Evolutionary conservation across 2,113 vertebrate genomes (phyloP).

Genomic region (Tautogolabrus adspersus): DNA sequence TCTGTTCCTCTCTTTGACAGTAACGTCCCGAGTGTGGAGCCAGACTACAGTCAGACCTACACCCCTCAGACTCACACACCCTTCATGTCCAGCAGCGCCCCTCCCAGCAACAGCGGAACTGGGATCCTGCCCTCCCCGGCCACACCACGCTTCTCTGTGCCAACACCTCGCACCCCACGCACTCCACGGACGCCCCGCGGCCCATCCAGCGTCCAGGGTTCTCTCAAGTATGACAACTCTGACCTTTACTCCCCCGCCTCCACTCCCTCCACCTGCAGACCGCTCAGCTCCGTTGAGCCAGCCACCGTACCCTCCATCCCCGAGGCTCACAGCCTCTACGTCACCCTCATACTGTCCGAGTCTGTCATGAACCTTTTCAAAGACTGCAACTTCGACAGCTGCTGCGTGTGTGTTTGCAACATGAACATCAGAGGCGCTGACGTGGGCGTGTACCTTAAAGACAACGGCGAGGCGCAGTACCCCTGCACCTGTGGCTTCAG

Average conservation of each 20-base stretch:
- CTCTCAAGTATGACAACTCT: slow-evolving; percentile 96
- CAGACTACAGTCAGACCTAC: slow-evolving; percentile 94
- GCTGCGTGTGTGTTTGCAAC: slow-evolving; percentile 98
- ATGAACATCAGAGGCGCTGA: slow-evolving; percentile 99
- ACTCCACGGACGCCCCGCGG: slow-evolving; percentile 96
- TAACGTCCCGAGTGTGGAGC: slow-evolving; percentile 90
- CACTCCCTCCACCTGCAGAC: slow-evolving; percentile 95
- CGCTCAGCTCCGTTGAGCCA: slow-evolving; percentile 96
- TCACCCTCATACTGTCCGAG: slow-evolving; percentile 98
- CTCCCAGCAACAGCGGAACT: slow-evolving; percentile 93
- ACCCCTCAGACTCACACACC: slow-evolving; percentile 97
- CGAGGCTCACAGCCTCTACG: slow-evolving; percentile 98
- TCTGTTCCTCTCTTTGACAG: slow-evolving; percentile 50
- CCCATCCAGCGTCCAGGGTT: slow-evolving; percentile 95
- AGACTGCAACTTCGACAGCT: slow-evolving; percentile 99
- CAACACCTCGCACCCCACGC: slow-evolving; percentile 94
- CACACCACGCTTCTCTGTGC: slow-evolving; percentile 93
- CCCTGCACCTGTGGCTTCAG: slow-evolving; percentile 97
- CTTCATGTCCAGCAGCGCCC: slow-evolving; percentile 93
- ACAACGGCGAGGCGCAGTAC: slow-evolving; percentile 94
- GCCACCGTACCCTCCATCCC: slow-evolving; percentile 96
- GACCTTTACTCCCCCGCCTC: slow-evolving; percentile 97
- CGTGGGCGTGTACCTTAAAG: slow-evolving; percentile 97
- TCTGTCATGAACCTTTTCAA: slow-evolving; percentile 99
- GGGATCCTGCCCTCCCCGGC: slow-evolving; percentile 97